phyloP scores from a whole-genome alignment of 2,797 vertebrate genomes.

The Gymnothorax reevesii region DNA sequence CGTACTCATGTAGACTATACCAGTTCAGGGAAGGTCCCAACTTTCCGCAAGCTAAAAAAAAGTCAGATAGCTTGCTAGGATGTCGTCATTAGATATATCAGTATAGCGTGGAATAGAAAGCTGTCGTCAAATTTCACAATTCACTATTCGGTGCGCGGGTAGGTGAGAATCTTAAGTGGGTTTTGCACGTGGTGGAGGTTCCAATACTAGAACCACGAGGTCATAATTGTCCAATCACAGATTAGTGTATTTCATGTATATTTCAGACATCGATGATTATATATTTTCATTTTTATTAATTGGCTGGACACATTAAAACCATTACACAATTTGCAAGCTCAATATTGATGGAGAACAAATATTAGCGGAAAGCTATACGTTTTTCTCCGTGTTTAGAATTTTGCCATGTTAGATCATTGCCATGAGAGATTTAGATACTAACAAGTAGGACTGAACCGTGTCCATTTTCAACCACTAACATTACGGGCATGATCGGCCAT shows the following conservation, averaged over 20 bases:
- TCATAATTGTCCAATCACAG: neutral
- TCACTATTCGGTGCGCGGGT: neutral
- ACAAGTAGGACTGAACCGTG: neutral
- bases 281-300: neutral
- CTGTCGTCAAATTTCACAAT: neutral
- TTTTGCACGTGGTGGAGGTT: conserved; percentile 5
- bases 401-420: neutral
- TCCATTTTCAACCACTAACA: no score
- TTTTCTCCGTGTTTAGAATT: neutral
- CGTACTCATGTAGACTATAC: neutral
- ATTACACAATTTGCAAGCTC: neutral
- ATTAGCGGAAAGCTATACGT: neutral
- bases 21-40: neutral
- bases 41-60: neutral
- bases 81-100: neutral
- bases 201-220: neutral
- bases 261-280: neutral
- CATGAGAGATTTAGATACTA: neutral
- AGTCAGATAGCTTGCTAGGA: neutral
- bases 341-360: neutral
- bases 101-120: neutral
- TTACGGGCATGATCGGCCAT: neutral
- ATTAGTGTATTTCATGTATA: neutral
- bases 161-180: neutral
- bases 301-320: no score